Conservation (phyloP, 2,113 vertebrate genomes). For the Macaca fascicularis region DNA sequence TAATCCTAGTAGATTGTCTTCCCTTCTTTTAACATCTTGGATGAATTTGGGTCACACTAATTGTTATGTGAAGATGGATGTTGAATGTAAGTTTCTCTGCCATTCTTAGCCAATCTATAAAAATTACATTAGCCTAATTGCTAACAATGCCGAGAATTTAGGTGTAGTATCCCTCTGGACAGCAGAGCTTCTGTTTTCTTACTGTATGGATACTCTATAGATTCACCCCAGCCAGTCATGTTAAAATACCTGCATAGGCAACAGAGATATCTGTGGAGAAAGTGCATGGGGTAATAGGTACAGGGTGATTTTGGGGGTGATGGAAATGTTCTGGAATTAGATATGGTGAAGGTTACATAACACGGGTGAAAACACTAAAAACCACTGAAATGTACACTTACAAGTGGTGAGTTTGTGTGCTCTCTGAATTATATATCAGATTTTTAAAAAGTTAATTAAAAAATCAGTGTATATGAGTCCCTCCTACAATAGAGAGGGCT, state of each 20-base stretch:
- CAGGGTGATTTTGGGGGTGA: not conserved
- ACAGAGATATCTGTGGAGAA: not conserved
- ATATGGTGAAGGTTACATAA: not conserved
- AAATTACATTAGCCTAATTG: slow-evolving; percentile 20
- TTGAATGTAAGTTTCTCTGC: slow-evolving; percentile 56
- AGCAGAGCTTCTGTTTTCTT: slow-evolving; percentile 37
- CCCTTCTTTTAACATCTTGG: slow-evolving; percentile 55
- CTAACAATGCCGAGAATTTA: slow-evolving; percentile 37
- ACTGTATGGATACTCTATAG: not conserved
- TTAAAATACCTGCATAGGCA: slow-evolving; percentile 13
- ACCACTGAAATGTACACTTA: not conserved
- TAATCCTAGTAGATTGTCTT: slow-evolving; percentile 53
- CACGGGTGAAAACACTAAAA: not conserved
- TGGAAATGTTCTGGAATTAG: slow-evolving; percentile 38
- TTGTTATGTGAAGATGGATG: slow-evolving; percentile 46
- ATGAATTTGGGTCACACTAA: slow-evolving; percentile 42
- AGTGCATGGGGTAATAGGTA: not conserved
- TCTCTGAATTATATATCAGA: not conserved
- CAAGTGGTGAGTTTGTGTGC: not conserved
- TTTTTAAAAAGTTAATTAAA: not conserved
- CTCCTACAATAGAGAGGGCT: not conserved
- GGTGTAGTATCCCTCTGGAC: not conserved
- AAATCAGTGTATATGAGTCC: not conserved
- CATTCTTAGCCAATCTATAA: slow-evolving; percentile 36
- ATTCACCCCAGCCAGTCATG: not conserved